Evolutionary conservation across 1,140 invertebrate species (phyloP), one percentile per base, ranked within the genome.

Genomic region (Macrostomum lignano): DNA sequence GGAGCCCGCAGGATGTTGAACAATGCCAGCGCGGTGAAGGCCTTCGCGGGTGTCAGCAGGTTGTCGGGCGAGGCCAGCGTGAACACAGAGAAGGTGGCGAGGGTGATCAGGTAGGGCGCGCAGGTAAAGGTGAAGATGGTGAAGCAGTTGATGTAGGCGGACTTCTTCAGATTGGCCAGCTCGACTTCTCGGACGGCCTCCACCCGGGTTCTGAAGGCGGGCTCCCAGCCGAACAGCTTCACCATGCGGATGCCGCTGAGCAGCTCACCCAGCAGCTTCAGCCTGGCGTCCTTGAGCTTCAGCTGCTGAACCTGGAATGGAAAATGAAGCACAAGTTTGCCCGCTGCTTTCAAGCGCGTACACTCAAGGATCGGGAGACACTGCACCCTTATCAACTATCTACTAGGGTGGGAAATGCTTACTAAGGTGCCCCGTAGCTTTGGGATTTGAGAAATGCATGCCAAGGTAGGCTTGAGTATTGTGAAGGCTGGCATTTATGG

Each of bases 1-100:
- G 86, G 81, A 57, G 88, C 84, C 48, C 82, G 68, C 42, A 96
- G 68, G 44, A 94, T 81, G 62, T 94, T 93, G 65, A 98, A 94
- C 45, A 94, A 68, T 50, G 82, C 75, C 42, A 96, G 65, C 42
- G 84, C 79, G 39, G 94, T 84, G 65, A 96, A 96, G 41, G 65
- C 65, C 41, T 62, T 65, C 42, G 66, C 51, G 6, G 67, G 59
- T 50, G 65, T 63, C 25, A 58, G 39, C n/a, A 54, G 38, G 33
- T 58, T 52, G 24, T 47, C 38, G 5, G 37, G 41, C 37, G 58
- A 52, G 7, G 54, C 44, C 7, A 66, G 22, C 2, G 65, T 52
- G 46, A 55, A 66, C 3, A 55, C 43, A 20, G 52, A 54, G 43
- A 58, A 44, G 14, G 41, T 41, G 7, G 45, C 41, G 34, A 58